phyloP scores from a whole-genome alignment of 2,888 invertebrate genomes.

The Mimachlamys varia region DNA sequence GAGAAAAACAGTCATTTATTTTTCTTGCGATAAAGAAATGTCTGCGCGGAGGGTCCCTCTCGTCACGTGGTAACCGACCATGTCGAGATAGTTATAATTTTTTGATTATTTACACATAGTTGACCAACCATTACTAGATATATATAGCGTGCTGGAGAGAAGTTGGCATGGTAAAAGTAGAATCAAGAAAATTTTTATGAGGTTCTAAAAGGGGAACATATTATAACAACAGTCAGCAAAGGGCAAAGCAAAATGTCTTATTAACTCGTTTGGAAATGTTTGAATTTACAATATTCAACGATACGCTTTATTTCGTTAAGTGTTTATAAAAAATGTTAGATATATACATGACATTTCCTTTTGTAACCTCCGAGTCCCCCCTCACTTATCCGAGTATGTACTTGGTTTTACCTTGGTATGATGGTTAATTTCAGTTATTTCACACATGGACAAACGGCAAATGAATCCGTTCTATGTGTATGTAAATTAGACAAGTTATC shows the following conservation, averaged over 20 bases:
- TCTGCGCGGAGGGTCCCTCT: background rate
- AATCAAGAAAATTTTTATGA: background rate
- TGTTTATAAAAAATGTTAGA: background rate
- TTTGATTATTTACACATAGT: slow-evolving; percentile 11
- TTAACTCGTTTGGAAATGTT: too few species aligned
- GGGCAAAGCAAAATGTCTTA: too few species aligned
- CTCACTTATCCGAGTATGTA: background rate
- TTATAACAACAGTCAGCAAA: background rate
- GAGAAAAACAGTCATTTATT: background rate
- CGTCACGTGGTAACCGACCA: slow-evolving; percentile 23
- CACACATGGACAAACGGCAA: background rate
- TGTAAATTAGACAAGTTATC: background rate
- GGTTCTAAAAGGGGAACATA: background rate
- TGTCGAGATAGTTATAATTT: background rate
- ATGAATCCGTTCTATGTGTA: background rate
- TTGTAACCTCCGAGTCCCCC: background rate
- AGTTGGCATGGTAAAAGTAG: background rate
- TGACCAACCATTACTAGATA: background rate
- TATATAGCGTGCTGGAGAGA: background rate
- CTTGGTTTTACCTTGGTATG: background rate
- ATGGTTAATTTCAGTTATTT: background rate
- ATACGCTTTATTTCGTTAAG: too few species aligned
- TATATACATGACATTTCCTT: background rate
- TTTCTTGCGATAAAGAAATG: background rate
- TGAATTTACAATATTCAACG: too few species aligned